These are phyloP conservation scores for Tokudaia tokunoshimensis DNA, from an alignment of 2,797 vertebrate genomes.

Conservation along the genomic window DNA sequence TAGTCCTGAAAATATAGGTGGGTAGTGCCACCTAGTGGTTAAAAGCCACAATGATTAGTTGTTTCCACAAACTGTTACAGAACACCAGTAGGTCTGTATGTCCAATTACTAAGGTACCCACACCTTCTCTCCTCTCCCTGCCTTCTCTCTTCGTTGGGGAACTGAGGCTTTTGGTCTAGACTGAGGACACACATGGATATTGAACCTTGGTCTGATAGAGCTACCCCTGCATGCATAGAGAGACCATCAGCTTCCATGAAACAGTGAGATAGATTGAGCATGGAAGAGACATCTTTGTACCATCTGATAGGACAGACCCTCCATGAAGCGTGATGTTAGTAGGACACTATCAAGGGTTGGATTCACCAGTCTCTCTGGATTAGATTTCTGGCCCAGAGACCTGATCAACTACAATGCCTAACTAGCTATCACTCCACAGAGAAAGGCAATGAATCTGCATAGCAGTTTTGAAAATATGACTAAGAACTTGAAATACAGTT, in stretches of 20 bases:
- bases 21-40: constrained; percentile 44
- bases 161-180: neutral
- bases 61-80: neutral
- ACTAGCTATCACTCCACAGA: neutral
- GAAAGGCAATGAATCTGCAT: neutral
- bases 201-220: neutral
- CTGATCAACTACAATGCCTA: neutral
- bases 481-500: neutral
- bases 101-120: neutral
- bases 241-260: neutral
- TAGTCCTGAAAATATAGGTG: neutral
- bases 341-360: neutral
- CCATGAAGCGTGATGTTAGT: neutral
- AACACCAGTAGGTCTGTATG: neutral
- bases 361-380: neutral
- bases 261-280: neutral
- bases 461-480: neutral
- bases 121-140: neutral
- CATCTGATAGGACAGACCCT: neutral
- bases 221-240: neutral
- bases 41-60: neutral
- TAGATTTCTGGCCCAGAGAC: neutral
- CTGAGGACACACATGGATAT: neutral
- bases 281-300: neutral
- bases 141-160: neutral